A percentile compares a stretch with the other conserved stretches of the same genome.
These are phyloP conservation scores for Meriones unguiculatus DNA, from an alignment of 2,113 vertebrate genomes.

Conservation along the genomic window DNA sequence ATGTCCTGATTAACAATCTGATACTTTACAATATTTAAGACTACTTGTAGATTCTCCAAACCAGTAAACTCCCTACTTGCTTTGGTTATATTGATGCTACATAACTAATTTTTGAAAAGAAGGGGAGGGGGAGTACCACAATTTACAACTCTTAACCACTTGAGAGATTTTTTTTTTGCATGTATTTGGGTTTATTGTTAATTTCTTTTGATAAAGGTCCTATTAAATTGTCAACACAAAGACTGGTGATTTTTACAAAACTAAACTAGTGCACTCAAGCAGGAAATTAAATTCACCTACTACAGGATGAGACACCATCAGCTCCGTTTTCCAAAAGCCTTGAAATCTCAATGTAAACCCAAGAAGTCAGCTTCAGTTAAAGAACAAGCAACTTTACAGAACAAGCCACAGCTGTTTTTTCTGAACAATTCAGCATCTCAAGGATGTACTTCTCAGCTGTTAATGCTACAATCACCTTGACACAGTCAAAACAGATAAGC, in stretches of 20 bases:
- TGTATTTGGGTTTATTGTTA: slow-evolving; percentile 61
- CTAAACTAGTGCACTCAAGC: slow-evolving; percentile 62
- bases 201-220: slow-evolving; percentile 54
- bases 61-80: slow-evolving; percentile 79
- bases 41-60: slow-evolving; percentile 75
- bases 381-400: slow-evolving; percentile 71
- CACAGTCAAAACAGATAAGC: slow-evolving; percentile 70
- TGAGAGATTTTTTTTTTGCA: slow-evolving; percentile 72
- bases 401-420: slow-evolving; percentile 71
- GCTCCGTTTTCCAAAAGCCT: slow-evolving; percentile 67
- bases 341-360: slow-evolving; percentile 52
- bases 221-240: slow-evolving; percentile 70
- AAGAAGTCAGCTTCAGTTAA: slow-evolving; percentile 50
- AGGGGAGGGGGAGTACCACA: slow-evolving; percentile 29
- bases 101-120: slow-evolving; percentile 65
- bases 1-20: slow-evolving; percentile 79
- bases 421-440: slow-evolving; percentile 74
- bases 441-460: slow-evolving; percentile 77
- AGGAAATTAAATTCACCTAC: slow-evolving; percentile 68
- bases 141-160: slow-evolving; percentile 69
- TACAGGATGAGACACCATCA: slow-evolving; percentile 64
- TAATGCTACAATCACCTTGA: slow-evolving; percentile 75
- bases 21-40: slow-evolving; percentile 78
- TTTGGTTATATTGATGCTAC: slow-evolving; percentile 87
- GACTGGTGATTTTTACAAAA: background rate